Base-by-base conservation (phyloP, 2,113 vertebrate species). In the Alaudala cheleensis region DNA sequence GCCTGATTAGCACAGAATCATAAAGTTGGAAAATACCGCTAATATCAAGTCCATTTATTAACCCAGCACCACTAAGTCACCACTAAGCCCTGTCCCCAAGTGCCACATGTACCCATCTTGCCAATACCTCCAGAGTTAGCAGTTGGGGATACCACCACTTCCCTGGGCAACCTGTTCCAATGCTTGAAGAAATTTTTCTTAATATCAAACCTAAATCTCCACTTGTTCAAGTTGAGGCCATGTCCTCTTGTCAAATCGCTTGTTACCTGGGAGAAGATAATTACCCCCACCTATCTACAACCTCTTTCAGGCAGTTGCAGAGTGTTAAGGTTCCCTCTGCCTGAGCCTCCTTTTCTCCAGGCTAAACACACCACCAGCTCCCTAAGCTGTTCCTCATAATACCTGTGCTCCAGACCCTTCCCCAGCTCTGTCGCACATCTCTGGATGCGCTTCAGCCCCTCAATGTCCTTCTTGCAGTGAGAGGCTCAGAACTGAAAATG, bases 361-460 rank as follows among this genome's bases (percentile, higher is more conserved):
- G 2, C 25, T 77, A 6, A 77, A 69, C 25, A 62, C 8, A 40
- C 2, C 2, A 4, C 21, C 34, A 56, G 9, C 8, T 33, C 22
- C 28, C 26, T 61, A 40, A 91, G 15, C 26, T 1, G 1, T 15
- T 67, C 18, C 12, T 61, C 45, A 8, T 3, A 33, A 6, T 2
- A 72, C 28, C 9, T 66, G 10, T 28, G 21, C 39, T 60, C 53
- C 14, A 31, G 28, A 58, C 16, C 22, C 23, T 45, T 61, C 24
- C 24, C 39, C 58, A 40, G 33, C 20, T 45, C 40, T 1, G 1
- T 0, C 45, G 37, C n/a, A 29, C 17, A 53, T 29, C 44, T 53
- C n/a, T 72, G 39, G 37, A 34, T 25, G 5, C 0, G 0, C 39
- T 57, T 1, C 44, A 71, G 33, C 28, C 13, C 51, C 1, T 4